Base-by-base conservation (phyloP, 2,797 vertebrate species). In the Pseudochromis fuscus region DNA sequence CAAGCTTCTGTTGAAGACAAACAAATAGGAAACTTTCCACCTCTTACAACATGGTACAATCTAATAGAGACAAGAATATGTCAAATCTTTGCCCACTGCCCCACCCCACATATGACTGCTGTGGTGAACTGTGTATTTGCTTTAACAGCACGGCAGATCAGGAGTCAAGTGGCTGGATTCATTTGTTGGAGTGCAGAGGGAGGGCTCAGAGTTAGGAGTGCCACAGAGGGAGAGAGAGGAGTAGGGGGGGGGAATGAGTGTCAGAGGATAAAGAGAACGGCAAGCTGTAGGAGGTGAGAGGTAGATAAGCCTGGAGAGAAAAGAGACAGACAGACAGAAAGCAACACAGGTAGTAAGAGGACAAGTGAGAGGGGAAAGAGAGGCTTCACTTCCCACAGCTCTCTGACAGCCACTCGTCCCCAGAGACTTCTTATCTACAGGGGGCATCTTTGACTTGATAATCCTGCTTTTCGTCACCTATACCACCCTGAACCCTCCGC, bases 401-500 rank as follows among this genome's bases (percentile, higher is more conserved):
- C 78, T 76, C 50, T 83, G 81, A 88, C 88, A 91, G 80, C 30
- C 72, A 51, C 66, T 86, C 44, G 65, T 90, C 92, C 90, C 87
- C 42, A 46, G 89, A 88, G 92, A 92, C 77, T 83, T 88, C 77
- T 81, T 91, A 91, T 93, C 91, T 89, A 78, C 82, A 82, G 86
- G 90, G 90, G 88, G 84, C 87, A 93, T 93, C 90, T 93, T 92
- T 93, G 89, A 93, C 92, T 93, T 89, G 92, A 94, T 93, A 91
- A 94, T 93, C 87, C 84, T 84, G 77, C 88, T 87, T 73, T 79
- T 88, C 70, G 62, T 88, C 88, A 87, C 77, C 87, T 87, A 45
- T 79, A 82, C 84, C 81, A 81, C 88, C 76, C 75, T 68, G 72
- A 81, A 68, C 64, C 7, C 61, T 1, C 23, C 45, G 8, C 35